A percentile compares a stretch with the other conserved stretches of the same genome.
phyloP scores from a whole-genome alignment of 2,113 vertebrate genomes.

The Pollimyrus isidori region DNA sequence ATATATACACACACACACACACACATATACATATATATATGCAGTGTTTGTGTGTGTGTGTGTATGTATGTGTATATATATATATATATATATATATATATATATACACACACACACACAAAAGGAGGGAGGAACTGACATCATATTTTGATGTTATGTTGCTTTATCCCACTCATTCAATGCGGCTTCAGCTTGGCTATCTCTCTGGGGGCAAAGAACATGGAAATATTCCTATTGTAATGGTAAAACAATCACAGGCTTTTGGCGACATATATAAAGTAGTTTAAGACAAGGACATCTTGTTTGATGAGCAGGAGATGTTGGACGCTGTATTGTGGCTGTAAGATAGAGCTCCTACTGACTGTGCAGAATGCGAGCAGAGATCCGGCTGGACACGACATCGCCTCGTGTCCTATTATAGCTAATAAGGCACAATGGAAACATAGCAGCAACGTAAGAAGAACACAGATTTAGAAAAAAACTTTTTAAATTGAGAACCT shows the following conservation, averaged over 20 bases:
- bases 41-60: too few relatives aligned
- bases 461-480: conserved; percentile 11
- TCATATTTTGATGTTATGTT: background rate
- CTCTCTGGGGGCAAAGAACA: background rate
- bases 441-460: conserved; percentile 37
- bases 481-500: conserved; percentile 47
- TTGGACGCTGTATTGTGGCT: background rate
- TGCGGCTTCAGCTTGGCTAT: background rate
- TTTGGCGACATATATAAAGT: background rate
- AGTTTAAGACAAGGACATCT: background rate
- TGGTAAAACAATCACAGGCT: background rate
- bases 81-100: too few relatives aligned
- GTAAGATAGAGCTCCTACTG: background rate
- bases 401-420: conserved; percentile 36
- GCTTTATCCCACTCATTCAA: background rate
- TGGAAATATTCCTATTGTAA: background rate
- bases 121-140: background rate
- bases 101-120: too few relatives aligned
- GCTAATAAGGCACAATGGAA: conserved; percentile 54
- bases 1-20: too few relatives aligned
- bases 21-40: too few relatives aligned
- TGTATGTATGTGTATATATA: too few relatives aligned
- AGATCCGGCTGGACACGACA: conserved; percentile 33
- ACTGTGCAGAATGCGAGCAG: conserved; percentile 14
- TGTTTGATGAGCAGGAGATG: background rate